These are phyloP conservation scores for Bradypodion pumilum DNA, from an alignment of 2,797 vertebrate genomes.

Conservation along the genomic window DNA sequence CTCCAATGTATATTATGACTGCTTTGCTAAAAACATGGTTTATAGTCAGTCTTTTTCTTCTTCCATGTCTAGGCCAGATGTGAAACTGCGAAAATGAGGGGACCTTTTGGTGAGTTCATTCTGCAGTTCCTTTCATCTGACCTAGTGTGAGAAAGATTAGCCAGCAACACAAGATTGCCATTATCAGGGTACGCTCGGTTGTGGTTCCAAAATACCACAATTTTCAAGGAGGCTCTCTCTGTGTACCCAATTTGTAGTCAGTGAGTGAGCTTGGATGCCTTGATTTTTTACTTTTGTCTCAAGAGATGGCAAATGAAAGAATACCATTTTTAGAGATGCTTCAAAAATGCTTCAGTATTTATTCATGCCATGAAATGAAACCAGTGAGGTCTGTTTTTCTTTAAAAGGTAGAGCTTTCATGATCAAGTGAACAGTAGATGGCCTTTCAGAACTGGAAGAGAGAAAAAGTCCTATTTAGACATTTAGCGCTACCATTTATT, in stretches of 20 bases:
- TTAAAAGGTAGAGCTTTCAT: constrained; percentile 44
- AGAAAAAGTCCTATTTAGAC: constrained; percentile 19
- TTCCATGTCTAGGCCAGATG: no score
- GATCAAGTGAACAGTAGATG: constrained; percentile 26
- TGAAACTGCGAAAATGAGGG: no score
- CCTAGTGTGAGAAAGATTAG: no score
- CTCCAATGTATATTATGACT: neutral
- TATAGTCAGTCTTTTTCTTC: no score
- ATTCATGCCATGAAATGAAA: constrained; percentile 50
- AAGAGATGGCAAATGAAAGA: constrained; percentile 29
- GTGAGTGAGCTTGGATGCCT: neutral
- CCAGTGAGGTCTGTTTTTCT: constrained; percentile 25
- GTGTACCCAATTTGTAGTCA: no score
- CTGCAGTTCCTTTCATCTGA: no score
- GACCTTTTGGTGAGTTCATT: no score
- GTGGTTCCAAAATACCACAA: no score
- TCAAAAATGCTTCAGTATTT: constrained; percentile 53
- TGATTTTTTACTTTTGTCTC: neutral
- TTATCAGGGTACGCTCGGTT: no score
- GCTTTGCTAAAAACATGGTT: neutral
- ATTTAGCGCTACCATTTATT: constrained; percentile 38
- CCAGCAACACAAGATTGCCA: no score
- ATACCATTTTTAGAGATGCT: constrained; percentile 25
- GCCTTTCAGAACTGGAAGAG: constrained; percentile 36
- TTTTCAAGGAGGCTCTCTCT: no score